Conservation (phyloP, 37 sponge, comb jelly and placozoan species). For the Oscarella lobularis region DNA sequence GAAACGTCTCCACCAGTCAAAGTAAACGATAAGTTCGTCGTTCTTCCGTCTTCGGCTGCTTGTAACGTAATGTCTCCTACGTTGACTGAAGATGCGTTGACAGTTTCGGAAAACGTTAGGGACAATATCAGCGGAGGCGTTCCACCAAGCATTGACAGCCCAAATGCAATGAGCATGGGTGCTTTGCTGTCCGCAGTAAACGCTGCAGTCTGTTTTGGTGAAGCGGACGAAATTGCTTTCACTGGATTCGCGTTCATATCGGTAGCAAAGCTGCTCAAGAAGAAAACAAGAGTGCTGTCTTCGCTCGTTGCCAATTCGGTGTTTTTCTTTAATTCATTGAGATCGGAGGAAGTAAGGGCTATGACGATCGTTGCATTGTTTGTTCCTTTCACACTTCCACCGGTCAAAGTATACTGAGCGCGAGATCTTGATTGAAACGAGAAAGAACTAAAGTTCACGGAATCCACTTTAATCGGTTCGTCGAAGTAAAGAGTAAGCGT, state of each 20-base stretch:
- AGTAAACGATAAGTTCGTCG: neutral
- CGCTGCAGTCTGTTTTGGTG: neutral
- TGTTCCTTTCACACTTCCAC: neutral
- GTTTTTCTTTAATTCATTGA: conserved; percentile 50
- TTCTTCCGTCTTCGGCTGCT: neutral
- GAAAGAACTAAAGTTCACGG: neutral
- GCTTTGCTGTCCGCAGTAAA: conserved; percentile 33
- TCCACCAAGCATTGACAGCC: conserved; percentile 54
- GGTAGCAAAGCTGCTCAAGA: conserved; percentile 18
- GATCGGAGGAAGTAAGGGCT: conserved; percentile 5
- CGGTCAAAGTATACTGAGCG: neutral
- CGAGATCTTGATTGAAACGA: neutral
- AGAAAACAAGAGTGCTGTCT: neutral
- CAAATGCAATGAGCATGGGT: conserved; percentile 48
- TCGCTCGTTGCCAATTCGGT: conserved; percentile 31
- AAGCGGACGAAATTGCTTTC: neutral
- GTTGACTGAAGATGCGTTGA: conserved; percentile 37
- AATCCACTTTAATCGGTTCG: neutral
- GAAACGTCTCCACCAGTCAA: neutral
- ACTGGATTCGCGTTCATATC: conserved; percentile 63
- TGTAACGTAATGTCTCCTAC: neutral
- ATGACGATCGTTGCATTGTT: neutral
- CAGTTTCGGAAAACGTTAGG: conserved; percentile 56
- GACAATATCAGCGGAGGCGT: conserved; percentile 54
- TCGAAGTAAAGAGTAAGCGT: conserved; percentile 52